Evolutionary conservation across 2,113 vertebrate genomes (phyloP), one percentile per base, ranked within the genome.

Genomic region (Rhynchopsitta pachyrhyncha): DNA sequence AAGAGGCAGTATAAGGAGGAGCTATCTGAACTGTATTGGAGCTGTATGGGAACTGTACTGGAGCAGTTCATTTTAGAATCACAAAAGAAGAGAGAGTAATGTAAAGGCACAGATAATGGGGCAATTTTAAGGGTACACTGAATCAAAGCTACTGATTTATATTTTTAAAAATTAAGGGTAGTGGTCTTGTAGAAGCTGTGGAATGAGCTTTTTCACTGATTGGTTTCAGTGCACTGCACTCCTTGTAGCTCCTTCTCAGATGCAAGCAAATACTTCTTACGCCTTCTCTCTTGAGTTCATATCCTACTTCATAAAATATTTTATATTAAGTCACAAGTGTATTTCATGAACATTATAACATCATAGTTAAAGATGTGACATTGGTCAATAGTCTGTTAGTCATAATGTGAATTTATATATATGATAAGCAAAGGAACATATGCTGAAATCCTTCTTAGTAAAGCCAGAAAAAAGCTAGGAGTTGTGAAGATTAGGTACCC

Each of bases 321-420:
- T 44, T 39, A 29, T 76, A 44, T 20, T 84, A 35, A 80, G 16
- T 91, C 91, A 93, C 39, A 63, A 28, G 35, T 60, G 27, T 91
- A 75, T 71, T 93, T 93, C 42, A 33, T 80, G 59, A 71, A 91
- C 15, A 3, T 57, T 52, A 17, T 88, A 76, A 62, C 79, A 25
- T 84, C 77, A 74, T 29, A 24, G 47, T 60, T 86, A 92, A 81
- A 74, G 55, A 60, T 42, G 35, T 75, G 35, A 20, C 62, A 44
- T 91, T 95, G 57, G 59, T 63, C 69, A 97, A 78, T 75, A 78
- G 23, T 59, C 64, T 91, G 16, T 93, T 78, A 88, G 76, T 95
- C 95, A 84, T 59, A 55, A 27, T 64, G 37, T 28, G 9, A 91
- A 83, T 74, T 69, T 39, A 77, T 52, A 67, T 53, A 2, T 13